Percentiles rank a stretch among this genome's conserved stretches.
Evolutionary conservation across 2,888 invertebrate species (phyloP).

Genomic region (Agrotis segetum): DNA sequence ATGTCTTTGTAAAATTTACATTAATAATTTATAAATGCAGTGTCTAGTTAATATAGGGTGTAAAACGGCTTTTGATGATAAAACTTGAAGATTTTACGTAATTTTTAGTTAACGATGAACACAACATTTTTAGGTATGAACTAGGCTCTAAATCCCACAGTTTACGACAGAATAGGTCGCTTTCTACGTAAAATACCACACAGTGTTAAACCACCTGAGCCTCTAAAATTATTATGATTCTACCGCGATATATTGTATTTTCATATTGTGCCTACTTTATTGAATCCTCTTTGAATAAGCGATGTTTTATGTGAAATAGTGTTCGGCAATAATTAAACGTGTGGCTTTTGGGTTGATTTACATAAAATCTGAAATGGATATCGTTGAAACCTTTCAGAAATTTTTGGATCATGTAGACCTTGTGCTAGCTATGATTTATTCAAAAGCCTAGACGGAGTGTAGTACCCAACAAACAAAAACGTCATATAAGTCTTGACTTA

Average conservation of each 20-base stretch:
- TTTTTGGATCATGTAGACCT: neutral
- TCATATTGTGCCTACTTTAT: constrained; percentile 54
- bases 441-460: neutral
- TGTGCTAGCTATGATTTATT: constrained; percentile 16
- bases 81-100: constrained; percentile 61
- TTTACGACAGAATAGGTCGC: constrained; percentile 70
- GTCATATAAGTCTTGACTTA: too few relatives aligned
- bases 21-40: constrained; percentile 47
- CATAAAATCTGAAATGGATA: constrained; percentile 31
- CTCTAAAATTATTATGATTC: constrained; percentile 68
- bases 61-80: constrained; percentile 43
- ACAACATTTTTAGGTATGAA: constrained; percentile 68
- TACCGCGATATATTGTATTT: constrained; percentile 61
- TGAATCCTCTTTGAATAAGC: constrained; percentile 43
- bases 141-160: constrained; percentile 71
- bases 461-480: too few relatives aligned
- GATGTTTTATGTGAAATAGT: constrained; percentile 36
- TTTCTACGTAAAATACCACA: constrained; percentile 65
- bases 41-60: constrained; percentile 38
- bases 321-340: constrained; percentile 39
- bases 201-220: constrained; percentile 68
- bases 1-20: constrained; percentile 46
- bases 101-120: constrained; percentile 68
- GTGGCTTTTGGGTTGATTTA: constrained; percentile 31
- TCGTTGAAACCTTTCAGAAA: constrained; percentile 15